Base-by-base conservation (phyloP, 2,888 invertebrate species). In the Periphyllus acericola region DNA sequence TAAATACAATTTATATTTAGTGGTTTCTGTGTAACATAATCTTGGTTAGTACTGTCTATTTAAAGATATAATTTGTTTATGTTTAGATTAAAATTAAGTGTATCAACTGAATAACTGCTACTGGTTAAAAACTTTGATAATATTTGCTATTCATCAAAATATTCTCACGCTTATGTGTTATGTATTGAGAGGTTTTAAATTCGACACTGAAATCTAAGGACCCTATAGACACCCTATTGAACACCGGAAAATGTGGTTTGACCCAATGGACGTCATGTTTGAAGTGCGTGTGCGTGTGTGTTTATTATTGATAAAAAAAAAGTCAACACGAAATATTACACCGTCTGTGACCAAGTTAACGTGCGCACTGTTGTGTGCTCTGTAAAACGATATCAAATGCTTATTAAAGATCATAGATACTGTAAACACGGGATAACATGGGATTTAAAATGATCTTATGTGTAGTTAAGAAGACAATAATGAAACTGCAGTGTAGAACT, bases 191-290 rank as follows among this genome's bases (percentile, higher is more conserved):
- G n/a, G 79, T 86, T 86, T 72, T 80, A 78, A 85, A 79, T 87
- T 87, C 46, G 80, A 87, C 81, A 81, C 87, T 87, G 87, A 87
- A 87, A 87, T 87, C 60, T 87, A 79, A 87, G 74, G 87, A 55
- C 74, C 84, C 55, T 40, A 68, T 46, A 86, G 71, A 87, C 74
- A 87, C 87, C 87, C 72, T 66, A 80, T 72, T 87, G 87, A 68
- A 81, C 81, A 87, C 87, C 87, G 87, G 87, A 87, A 87, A 81
- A 87, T 87, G 87, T 9, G 87, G 87, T 87, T 87, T 87, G 80
- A 87, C 78, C 66, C 80, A 72, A 81, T 87, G 66, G 81, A 81
- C 87, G 66, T 87, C 87, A 32, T 81, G 87, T 74, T 74, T 46
- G 80, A n/a, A 81, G 60, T 80, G 40, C 60, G 32, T 74, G 86